These are phyloP conservation scores for Micromys minutus DNA, from an alignment of 2,113 vertebrate species.

Conservation along the genomic window DNA sequence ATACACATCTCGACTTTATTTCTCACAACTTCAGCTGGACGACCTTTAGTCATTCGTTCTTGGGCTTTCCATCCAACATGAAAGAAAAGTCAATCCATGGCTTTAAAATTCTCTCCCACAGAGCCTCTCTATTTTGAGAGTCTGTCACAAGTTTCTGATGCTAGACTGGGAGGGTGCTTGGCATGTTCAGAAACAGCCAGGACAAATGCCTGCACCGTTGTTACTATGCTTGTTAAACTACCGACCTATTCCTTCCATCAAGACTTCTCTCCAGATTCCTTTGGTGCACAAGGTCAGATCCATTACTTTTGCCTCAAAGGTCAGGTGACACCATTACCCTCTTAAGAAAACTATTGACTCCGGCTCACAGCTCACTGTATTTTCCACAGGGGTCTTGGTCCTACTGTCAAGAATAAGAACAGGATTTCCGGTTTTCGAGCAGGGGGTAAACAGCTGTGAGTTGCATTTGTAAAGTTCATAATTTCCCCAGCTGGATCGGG, in stretches of 20 bases:
- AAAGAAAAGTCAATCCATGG: not conserved
- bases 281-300: not conserved
- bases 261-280: not conserved
- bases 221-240: not conserved
- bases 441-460: not conserved
- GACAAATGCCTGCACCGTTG: not conserved
- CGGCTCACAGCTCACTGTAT: not conserved
- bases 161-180: not conserved
- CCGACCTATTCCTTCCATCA: not conserved
- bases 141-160: not conserved
- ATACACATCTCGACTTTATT: conserved; percentile 27
- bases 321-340: not conserved
- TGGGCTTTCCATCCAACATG: not conserved
- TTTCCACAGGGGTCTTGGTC: not conserved
- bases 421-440: conserved; percentile 22
- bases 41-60: not conserved
- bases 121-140: conserved; percentile 26
- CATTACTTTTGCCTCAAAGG: not conserved
- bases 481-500: not conserved
- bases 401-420: not conserved
- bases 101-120: conserved; percentile 22
- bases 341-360: conserved; percentile 34
- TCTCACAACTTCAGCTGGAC: not conserved
- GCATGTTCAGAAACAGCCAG: not conserved
- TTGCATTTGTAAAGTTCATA: not conserved